phyloP scores from a whole-genome alignment of 2,888 invertebrate genomes.

The Megalurothrips usitatus region DNA sequence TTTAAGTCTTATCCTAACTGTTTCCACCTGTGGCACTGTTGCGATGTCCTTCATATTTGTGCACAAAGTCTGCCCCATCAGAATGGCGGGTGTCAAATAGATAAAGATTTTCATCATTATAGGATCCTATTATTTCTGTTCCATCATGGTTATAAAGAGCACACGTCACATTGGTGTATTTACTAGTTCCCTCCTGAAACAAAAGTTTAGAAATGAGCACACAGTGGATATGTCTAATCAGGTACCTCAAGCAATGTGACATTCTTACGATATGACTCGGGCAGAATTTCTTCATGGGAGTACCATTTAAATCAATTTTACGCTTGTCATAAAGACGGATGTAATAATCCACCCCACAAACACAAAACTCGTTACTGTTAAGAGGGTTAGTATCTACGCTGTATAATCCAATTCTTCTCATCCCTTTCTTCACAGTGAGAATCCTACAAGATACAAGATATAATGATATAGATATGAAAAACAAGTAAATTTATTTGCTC shows the following conservation, averaged over 20 bases:
- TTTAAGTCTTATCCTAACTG: neutral
- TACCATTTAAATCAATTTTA: conserved; percentile 45
- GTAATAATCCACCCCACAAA: conserved; percentile 75
- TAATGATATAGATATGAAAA: conserved; percentile 31
- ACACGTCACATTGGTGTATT: conserved; percentile 70
- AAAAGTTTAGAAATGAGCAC: conserved; percentile 28
- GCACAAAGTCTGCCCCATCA: conserved; percentile 49
- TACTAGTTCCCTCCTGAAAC: conserved; percentile 44
- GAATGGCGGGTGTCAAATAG: conserved; percentile 66
- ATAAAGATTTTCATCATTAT: conserved; percentile 90
- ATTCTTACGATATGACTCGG: conserved; percentile 54
- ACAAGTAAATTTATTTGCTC: conserved; percentile 27
- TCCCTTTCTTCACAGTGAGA: conserved; percentile 54
- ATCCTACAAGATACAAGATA: conserved; percentile 47
- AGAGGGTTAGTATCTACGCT: conserved; percentile 82
- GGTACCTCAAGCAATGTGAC: neutral
- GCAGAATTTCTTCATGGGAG: conserved; percentile 58
- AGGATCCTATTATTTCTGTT: conserved; percentile 85
- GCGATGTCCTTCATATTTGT: conserved; percentile 62
- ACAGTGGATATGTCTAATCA: neutral
- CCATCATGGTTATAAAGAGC: conserved; percentile 90
- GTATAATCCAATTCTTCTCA: conserved; percentile 71
- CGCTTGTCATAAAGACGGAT: conserved; percentile 73
- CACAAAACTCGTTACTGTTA: conserved; percentile 69
- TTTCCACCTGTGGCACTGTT: conserved; percentile 59